These are phyloP conservation scores for Chaetodon auriga DNA, from an alignment of 2,113 vertebrate genomes.

Conservation along the genomic window DNA sequence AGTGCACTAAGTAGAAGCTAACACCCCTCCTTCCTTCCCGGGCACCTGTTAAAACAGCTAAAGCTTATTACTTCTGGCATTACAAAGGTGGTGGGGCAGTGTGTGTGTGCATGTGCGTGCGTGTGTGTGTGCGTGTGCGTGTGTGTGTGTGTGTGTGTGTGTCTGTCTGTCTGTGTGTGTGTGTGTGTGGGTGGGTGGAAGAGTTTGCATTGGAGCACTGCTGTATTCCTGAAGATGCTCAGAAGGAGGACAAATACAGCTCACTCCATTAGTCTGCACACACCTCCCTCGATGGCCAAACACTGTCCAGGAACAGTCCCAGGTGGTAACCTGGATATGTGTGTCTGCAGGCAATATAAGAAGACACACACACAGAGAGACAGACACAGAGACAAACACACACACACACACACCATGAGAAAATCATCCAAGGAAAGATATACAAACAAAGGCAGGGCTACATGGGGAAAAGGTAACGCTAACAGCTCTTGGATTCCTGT, in stretches of 20 bases:
- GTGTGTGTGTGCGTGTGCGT: slow-evolving; percentile 9
- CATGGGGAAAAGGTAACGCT: not conserved
- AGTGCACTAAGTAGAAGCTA: slow-evolving; percentile 82
- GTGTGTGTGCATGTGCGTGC: slow-evolving; percentile 26
- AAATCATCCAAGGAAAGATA: slow-evolving; percentile 1
- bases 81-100: slow-evolving; percentile 70
- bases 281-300: slow-evolving; percentile 98
- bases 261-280: slow-evolving; percentile 94
- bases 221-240: slow-evolving; percentile 74
- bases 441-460: not conserved
- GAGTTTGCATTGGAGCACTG: slow-evolving; percentile 20
- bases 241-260: slow-evolving; percentile 32
- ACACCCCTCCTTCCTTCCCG: slow-evolving; percentile 72
- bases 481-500: not conserved
- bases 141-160: slow-evolving; percentile 19
- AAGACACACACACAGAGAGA: not conserved
- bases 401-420: slow-evolving; percentile 21
- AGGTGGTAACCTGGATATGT: slow-evolving; percentile 97
- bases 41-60: slow-evolving; percentile 83
- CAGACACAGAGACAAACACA: not conserved
- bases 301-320: slow-evolving; percentile 97
- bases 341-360: slow-evolving; percentile 88
- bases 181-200: not conserved
- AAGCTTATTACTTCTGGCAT: slow-evolving; percentile 75
- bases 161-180: too few species aligned